Base-by-base conservation (phyloP, 2,113 vertebrate species). In the Callorhinus ursinus region DNA sequence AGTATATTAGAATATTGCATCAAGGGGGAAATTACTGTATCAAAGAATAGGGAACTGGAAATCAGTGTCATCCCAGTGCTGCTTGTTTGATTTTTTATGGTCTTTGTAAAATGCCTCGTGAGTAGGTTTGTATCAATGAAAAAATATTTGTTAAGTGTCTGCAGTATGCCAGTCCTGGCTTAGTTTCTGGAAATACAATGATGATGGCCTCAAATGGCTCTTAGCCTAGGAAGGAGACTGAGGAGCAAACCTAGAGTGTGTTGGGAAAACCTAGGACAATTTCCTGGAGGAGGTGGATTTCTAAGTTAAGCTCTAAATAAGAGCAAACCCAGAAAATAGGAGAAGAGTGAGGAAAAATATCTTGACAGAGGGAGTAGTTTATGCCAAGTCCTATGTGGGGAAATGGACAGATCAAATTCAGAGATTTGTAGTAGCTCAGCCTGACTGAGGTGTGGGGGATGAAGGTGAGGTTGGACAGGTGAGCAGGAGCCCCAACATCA, bases 11-110 rank as follows among this genome's bases (percentile, higher is more conserved):
- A 93, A 74, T 80, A 83, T 67, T 55, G 7, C 26, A 76, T 79
- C 33, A 55, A 33, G 4, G 22, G 22, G 24, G 2, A 91, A 82
- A 87, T 96, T 80, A 63, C 46, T 57, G 0, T 42, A 88, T 69
- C 55, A 85, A 80, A 76, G 51, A 85, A 65, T 8, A 91, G 2
- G 53, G 26, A 95, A 83, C 36, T 95, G 5, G 14, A 95, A 33
- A 96, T 67, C 55, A 82, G 36, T 81, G 55, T 82, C 42, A 83
- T 95, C 72, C 22, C 79, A 74, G 19, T 36, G 51, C n/a, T 76
- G 15, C 53, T 93, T 67, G 18, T 46, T 91, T 94, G 36, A 72
- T 86, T 88, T 97, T 95, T 95, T 89, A 82, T 36, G 14, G n/a
- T 67, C 63, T 72, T 96, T 93, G 11, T 59, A 96, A 87, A 84